These are phyloP conservation scores for Podiceps cristatus DNA, from an alignment of 2,113 vertebrate species.

Conservation along the genomic window DNA sequence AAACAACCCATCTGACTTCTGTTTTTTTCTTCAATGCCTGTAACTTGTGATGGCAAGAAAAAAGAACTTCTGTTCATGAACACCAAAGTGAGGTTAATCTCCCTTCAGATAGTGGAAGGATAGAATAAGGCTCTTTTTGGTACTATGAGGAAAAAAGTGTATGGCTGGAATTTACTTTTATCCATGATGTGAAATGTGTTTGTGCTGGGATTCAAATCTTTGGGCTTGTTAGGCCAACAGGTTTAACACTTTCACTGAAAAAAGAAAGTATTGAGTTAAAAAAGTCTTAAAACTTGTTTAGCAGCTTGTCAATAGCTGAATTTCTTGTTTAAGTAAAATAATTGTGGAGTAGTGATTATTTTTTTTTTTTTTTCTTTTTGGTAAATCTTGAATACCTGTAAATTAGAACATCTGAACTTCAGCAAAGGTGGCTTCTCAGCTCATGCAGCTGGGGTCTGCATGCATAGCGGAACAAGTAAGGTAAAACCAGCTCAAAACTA, in stretches of 20 bases:
- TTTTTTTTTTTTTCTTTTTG: background rate
- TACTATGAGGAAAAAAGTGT: background rate
- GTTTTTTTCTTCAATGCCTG: background rate
- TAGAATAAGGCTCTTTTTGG: background rate
- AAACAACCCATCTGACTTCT: background rate
- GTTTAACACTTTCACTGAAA: background rate
- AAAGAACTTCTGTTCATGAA: background rate
- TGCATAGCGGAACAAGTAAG: background rate
- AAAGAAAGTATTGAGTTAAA: background rate
- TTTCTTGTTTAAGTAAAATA: background rate
- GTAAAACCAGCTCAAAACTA: background rate
- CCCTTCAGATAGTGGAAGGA: background rate
- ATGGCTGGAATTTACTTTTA: background rate
- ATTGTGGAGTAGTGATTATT: background rate
- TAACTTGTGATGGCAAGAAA: background rate
- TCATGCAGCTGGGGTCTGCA: background rate
- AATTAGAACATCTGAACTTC: background rate
- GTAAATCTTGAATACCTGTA: background rate
- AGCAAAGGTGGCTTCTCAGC: background rate
- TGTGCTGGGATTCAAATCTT: background rate
- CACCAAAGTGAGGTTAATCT: background rate
- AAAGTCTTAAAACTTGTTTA: background rate
- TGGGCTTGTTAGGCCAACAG: background rate
- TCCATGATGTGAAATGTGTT: background rate
- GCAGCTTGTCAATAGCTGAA: background rate